Evolutionary conservation across 2,888 invertebrate genomes (phyloP).

Genomic region (Ligdia adustata): DNA sequence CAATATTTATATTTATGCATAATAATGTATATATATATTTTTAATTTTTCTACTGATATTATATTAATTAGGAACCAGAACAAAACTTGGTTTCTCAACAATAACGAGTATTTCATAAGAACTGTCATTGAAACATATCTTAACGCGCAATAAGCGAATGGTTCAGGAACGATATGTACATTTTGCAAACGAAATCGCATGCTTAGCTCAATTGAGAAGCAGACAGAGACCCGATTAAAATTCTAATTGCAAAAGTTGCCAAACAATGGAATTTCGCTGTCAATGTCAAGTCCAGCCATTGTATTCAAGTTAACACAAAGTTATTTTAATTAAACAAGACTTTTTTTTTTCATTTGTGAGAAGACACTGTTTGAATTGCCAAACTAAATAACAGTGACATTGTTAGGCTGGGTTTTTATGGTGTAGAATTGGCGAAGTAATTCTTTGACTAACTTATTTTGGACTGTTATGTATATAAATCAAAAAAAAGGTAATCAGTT

Average conservation of each 20-base stretch:
- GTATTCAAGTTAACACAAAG: conserved; percentile 15
- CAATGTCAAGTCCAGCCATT: conserved; percentile 37
- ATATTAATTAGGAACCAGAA: too few species aligned
- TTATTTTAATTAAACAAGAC: conserved; percentile 26
- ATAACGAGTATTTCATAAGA: too few species aligned
- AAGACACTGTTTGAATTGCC: conserved; percentile 9
- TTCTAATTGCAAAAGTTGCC: conserved; percentile 32
- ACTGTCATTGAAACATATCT: too few species aligned
- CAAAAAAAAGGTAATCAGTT: too few species aligned
- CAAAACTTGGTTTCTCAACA: too few species aligned
- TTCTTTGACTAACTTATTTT: too few species aligned
- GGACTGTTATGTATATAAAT: too few species aligned
- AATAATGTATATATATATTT: too few species aligned
- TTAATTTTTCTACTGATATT: too few species aligned
- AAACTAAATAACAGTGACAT: conserved; percentile 12
- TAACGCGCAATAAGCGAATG: too few species aligned
- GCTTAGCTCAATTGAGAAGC: conserved; percentile 14
- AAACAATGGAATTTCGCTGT: conserved; percentile 27
- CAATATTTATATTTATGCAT: too few species aligned
- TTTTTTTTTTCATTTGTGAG: conserved; percentile 20
- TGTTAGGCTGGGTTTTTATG: conserved; percentile 2
- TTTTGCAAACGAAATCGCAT: background rate
- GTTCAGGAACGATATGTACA: too few species aligned
- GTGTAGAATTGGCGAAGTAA: conserved; percentile 2
- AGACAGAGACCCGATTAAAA: conserved; percentile 21